These are phyloP conservation scores for Microcebus tavaratra DNA, from an alignment of 2,113 vertebrate species.

Conservation along the genomic window DNA sequence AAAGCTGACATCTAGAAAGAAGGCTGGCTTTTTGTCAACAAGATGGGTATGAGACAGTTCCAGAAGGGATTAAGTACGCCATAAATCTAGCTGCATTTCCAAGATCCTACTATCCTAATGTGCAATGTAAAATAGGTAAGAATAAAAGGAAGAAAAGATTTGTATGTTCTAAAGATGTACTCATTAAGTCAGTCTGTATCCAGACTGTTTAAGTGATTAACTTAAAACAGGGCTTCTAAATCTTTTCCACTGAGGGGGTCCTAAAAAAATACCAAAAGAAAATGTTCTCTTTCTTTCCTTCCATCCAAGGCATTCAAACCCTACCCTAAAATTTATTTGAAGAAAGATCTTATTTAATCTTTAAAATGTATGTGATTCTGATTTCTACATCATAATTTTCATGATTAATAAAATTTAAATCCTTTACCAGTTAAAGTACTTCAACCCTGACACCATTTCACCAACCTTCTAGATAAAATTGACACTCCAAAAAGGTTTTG, in stretches of 20 bases:
- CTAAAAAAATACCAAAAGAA: not conserved
- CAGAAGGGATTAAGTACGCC: not conserved
- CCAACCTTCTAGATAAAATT: not conserved
- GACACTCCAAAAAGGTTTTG: not conserved
- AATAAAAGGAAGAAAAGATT: not conserved
- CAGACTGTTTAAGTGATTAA: not conserved
- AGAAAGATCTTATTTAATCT: not conserved
- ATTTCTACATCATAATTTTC: not conserved
- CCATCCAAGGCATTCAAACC: not conserved
- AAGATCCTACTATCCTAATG: not conserved
- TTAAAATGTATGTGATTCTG: not conserved
- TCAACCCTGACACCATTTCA: not conserved
- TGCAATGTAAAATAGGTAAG: not conserved
- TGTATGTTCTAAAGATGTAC: not conserved
- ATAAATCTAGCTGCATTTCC: not conserved
- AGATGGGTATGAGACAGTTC: not conserved
- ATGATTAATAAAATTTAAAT: not conserved
- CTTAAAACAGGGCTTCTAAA: not conserved
- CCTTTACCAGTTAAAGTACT: not conserved
- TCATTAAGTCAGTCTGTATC: not conserved
- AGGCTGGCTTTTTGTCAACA: not conserved
- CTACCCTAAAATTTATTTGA: not conserved
- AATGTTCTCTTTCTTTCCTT: not conserved
- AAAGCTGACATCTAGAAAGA: not conserved
- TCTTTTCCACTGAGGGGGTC: not conserved